Evolutionary conservation across 1,140 invertebrate genomes (phyloP).

Genomic region (Calosoma granatense): DNA sequence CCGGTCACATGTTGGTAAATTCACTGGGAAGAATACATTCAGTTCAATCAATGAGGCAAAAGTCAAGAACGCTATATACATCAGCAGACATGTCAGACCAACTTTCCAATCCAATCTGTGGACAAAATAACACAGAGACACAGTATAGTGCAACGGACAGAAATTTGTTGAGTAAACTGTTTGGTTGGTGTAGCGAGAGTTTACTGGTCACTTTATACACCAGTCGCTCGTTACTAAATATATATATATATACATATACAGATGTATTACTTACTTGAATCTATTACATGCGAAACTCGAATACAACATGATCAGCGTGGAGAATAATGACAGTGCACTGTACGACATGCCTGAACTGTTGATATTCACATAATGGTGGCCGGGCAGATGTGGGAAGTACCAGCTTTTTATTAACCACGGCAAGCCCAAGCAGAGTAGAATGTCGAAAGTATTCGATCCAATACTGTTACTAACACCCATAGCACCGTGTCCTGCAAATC

Average conservation of each 20-base stretch:
- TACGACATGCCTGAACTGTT: constrained; percentile 73
- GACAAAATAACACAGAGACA: no score
- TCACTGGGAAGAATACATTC: constrained; percentile 77
- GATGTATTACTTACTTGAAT: constrained; percentile 54
- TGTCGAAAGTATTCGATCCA: constrained; percentile 85
- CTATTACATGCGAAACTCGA: constrained; percentile 60
- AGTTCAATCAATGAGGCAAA: constrained; percentile 74
- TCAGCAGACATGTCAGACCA: constrained; percentile 60
- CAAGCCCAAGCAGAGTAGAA: constrained; percentile 69
- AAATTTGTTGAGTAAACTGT: no score
- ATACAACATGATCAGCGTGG: constrained; percentile 66
- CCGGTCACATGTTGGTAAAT: constrained; percentile 60
- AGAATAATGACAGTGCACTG: constrained; percentile 66
- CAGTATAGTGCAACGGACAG: no score
- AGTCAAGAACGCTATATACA: constrained; percentile 66
- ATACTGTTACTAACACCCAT: constrained; percentile 86
- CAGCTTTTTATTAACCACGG: constrained; percentile 76
- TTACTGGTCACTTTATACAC: no score
- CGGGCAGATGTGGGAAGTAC: constrained; percentile 54
- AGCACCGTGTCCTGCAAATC: constrained; percentile 61
- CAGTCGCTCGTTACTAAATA: no score
- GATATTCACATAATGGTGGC: constrained; percentile 59
- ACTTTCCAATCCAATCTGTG: constrained; percentile 59
- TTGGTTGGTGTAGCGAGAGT: no score
- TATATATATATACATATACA: no score